Evolutionary conservation across 2,113 vertebrate species (phyloP), one percentile per base, ranked within the genome.

Genomic region (Arizona elegans): DNA sequence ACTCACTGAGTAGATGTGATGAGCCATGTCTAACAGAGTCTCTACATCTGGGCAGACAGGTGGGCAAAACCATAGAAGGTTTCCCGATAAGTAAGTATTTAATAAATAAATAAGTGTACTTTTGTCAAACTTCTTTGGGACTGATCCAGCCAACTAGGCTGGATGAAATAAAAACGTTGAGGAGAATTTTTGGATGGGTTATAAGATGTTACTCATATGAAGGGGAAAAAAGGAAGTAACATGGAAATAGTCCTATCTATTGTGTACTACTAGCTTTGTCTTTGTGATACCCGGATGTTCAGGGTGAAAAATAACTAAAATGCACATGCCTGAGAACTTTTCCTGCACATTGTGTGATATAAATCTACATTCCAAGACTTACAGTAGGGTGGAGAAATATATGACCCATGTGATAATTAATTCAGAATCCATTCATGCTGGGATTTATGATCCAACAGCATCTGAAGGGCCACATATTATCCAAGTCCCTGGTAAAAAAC

Each of bases 31-130:
- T 53, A 55, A 29, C 24, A 81, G 52, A 92, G 62, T 17, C 29
- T 88, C 52, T 81, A 6, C 53, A 89, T 65, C 92, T 92, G 92
- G 65, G 58, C 17, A 24, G 17, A 87, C 92, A 92, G 59, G n/a
- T 92, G 87, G 59, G 75, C 23, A 29, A 38, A 24, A 43, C 23
- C 29, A 58, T 58, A 7, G 9, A 75, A 59, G 62, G 1, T 56
- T 47, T 85, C 59, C 26, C 6, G 11, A 50, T 85, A 56, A 23
- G 65, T 50, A 11, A 33, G 88, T 26, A 11, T 59, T 70, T 70
- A 70, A 70, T 70, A 70, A 70, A 70, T 70, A 70, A 70, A 70
- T 70, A 70, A 17, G 65, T 70, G 26, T 19, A 58, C 19, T 50
- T 92, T 24, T 33, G 38, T 85, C 38, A 89, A 58, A 87, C 56